Evolutionary conservation across 1,140 invertebrate species (phyloP).

Genomic region (Bradysia coprophila): DNA sequence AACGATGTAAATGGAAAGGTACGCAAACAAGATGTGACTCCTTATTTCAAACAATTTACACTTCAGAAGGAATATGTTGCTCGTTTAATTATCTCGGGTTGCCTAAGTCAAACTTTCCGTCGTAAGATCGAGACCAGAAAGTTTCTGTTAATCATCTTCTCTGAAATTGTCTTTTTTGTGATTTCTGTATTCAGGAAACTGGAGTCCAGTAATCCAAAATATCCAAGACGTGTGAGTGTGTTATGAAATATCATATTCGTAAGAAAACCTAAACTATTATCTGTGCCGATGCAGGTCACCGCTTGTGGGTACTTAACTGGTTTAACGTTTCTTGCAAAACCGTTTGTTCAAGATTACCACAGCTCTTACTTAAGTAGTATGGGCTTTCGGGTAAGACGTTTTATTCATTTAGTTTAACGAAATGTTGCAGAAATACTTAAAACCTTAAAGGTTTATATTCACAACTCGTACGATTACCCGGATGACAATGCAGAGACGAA

Average conservation of each 20-base stretch:
- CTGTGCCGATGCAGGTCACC: too few relatives aligned
- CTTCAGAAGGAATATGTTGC: slow-evolving; percentile 36
- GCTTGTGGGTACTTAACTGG: slow-evolving; percentile 44
- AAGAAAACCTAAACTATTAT: too few relatives aligned
- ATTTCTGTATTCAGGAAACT: not conserved
- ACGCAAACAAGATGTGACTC: slow-evolving; percentile 30
- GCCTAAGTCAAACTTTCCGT: slow-evolving; percentile 18
- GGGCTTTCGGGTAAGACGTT: slow-evolving; percentile 17
- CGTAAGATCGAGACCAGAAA: slow-evolving; percentile 9
- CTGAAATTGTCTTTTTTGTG: too few relatives aligned
- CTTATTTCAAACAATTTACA: slow-evolving; percentile 34
- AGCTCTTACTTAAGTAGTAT: slow-evolving; percentile 20
- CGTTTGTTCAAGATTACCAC: slow-evolving; percentile 28
- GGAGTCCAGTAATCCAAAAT: not conserved
- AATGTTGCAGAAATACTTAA: not conserved
- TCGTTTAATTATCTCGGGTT: slow-evolving; percentile 39
- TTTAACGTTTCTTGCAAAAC: slow-evolving; percentile 31
- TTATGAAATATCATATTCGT: too few relatives aligned
- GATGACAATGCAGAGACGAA: slow-evolving; percentile 33
- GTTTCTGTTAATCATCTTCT: too few relatives aligned
- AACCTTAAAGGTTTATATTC: slow-evolving; percentile 22
- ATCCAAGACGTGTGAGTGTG: not conserved
- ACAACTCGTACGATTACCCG: slow-evolving; percentile 37
- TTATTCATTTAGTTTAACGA: not conserved
- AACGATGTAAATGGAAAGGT: slow-evolving; percentile 43